A percentile compares a stretch with the other conserved stretches of the same genome.
phyloP scores from a whole-genome alignment of 2,797 vertebrate genomes.

The Enteromius anoplus region DNA sequence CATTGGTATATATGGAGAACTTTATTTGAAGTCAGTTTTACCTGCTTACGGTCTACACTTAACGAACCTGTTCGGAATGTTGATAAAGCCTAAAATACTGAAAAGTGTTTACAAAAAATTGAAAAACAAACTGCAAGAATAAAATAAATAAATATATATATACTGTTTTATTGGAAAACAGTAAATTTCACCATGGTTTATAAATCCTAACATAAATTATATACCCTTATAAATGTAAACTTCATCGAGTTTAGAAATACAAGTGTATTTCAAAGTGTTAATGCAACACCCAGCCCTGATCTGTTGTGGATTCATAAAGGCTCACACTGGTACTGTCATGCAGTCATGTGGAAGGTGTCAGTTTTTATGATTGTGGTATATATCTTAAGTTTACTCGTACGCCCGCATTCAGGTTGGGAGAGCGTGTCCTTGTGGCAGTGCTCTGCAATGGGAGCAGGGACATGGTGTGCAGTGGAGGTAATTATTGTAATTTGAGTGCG shows the following conservation, averaged over 20 bases:
- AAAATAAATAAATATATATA: too few relatives aligned
- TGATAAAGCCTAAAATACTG: background rate
- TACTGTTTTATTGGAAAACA: background rate
- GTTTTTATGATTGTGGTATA: background rate
- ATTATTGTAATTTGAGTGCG: conserved; percentile 81
- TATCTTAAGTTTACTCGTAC: background rate
- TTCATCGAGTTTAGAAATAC: background rate
- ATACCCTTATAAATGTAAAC: background rate
- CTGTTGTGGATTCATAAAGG: background rate
- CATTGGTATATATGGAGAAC: conserved; percentile 23
- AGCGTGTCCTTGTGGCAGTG: conserved; percentile 32
- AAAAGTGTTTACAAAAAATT: background rate
- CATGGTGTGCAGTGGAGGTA: conserved; percentile 66
- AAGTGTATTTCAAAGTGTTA: background rate
- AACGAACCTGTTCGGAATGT: background rate
- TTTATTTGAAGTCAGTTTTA: conserved; percentile 1
- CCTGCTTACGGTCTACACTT: conserved; percentile 27
- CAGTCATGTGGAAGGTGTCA: background rate
- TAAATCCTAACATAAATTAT: background rate
- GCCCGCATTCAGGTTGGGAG: background rate
- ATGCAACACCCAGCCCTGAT: background rate
- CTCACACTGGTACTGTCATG: background rate
- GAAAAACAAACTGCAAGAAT: too few relatives aligned
- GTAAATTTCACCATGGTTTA: background rate
- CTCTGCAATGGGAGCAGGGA: conserved; percentile 47